Evolutionary conservation across 2,113 vertebrate species (phyloP).

Genomic region (Malurus alboscapulatus): DNA sequence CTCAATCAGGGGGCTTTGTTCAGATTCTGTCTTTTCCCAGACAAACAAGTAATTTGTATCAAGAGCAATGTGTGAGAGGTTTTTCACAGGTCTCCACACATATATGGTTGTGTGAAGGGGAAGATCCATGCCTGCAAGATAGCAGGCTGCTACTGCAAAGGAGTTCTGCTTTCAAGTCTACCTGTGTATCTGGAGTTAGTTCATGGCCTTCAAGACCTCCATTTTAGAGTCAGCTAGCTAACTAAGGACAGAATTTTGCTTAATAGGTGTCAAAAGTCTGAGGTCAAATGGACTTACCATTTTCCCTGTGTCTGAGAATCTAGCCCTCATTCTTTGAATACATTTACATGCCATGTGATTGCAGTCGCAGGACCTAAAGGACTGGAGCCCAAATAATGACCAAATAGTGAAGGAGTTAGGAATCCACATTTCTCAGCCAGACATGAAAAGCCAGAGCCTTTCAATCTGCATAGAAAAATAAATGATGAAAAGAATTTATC

Average conservation of each 20-base stretch:
- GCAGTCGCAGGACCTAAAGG: background rate
- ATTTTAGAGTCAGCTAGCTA: background rate
- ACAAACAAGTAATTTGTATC: background rate
- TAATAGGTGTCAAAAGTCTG: background rate
- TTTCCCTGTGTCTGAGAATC: constrained; percentile 17
- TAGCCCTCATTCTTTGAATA: constrained; percentile 6
- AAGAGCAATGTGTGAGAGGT: background rate
- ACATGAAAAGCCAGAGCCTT: background rate
- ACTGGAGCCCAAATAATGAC: background rate
- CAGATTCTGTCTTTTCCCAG: background rate
- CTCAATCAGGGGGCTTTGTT: background rate
- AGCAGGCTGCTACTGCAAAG: background rate
- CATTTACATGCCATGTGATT: background rate
- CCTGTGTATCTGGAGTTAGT: background rate
- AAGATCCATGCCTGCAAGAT: background rate
- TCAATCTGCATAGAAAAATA: background rate
- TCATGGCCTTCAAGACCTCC: background rate
- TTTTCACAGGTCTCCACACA: background rate
- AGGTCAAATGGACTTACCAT: background rate
- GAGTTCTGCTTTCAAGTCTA: background rate
- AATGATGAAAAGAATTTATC: background rate
- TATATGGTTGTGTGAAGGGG: background rate
- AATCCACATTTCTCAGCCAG: background rate
- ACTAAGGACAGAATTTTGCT: background rate
- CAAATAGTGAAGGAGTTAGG: background rate